Evolutionary conservation across 1,140 invertebrate species (phyloP), one percentile per base, ranked within the genome.

Genomic region (Cotesia chilonis): DNA sequence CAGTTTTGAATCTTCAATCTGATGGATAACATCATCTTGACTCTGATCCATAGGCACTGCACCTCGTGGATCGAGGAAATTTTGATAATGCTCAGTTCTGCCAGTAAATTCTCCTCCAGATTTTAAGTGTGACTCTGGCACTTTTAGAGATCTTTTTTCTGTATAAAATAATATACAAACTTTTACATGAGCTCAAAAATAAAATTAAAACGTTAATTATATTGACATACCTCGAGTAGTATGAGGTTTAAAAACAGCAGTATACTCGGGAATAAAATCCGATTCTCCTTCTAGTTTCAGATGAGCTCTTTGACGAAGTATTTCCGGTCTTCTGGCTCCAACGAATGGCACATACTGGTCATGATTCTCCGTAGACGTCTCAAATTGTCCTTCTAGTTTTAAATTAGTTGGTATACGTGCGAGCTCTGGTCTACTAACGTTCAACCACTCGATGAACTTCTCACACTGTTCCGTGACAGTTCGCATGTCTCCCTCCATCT

Each of bases 401-500:
- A 90, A 76, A 67, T 88, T 79, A 4, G 87, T 86, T 1, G 85
- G 84, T 20, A 85, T 74, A 67, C 87, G 82, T 61, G 82, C 77
- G 0, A 86, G 81, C 37, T 85, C 81, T 1, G 87, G 83, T 68
- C 88, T 82, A 68, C 81, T 84, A 10, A 83, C 79, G 54, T 87
- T 82, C 5, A 87, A 74, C 85, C 87, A 89, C 36, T 83, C 81
- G 64, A 88, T 87, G 77, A 88, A 89, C 72, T 88, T 85, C 66
- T 86, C 88, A 70, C 85, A 82, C 65, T 87, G 88, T 70, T 90
- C 89, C 0, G 88, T 88, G 38, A 80, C 79, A 5, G 79, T 85
- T 20, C 86, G 81, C 73, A 89, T 83, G 35, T 87, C 81, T 10
- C 89, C 89, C 75, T 89, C 88, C 81, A 90, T 83, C 69, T 83